A percentile compares a stretch with the other conserved stretches of the same genome.
Conservation (phyloP, 2,888 invertebrate genomes). For the Sipha maydis region DNA sequence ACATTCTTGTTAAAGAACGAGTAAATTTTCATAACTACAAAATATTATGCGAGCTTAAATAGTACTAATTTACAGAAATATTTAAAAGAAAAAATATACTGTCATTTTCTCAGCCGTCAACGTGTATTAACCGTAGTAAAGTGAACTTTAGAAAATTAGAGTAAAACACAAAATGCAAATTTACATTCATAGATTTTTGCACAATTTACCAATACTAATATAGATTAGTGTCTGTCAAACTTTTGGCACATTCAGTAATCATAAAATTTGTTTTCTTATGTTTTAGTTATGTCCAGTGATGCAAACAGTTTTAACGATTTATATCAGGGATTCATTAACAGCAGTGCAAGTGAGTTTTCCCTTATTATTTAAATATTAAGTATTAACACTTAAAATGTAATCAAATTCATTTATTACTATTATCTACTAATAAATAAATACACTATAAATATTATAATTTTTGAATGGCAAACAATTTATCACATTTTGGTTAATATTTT, state of each 20-base stretch:
- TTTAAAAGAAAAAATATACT: not conserved
- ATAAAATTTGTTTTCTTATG: constrained; percentile 66
- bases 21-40: not conserved
- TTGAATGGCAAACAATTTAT: not conserved
- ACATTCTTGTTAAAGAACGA: not conserved
- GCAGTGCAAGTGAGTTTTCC: constrained; percentile 72
- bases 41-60: not conserved
- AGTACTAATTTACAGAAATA: not conserved
- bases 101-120: not conserved
- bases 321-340: constrained; percentile 74
- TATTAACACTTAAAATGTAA: not conserved
- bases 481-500: not conserved
- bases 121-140: not conserved
- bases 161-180: not conserved
- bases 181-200: not conserved
- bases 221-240: not conserved
- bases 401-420: too few species aligned
- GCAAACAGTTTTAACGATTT: constrained; percentile 73
- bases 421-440: not conserved
- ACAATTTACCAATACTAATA: not conserved
- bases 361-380: not conserved
- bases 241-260: not conserved
- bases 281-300: constrained; percentile 72
- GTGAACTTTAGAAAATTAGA: not conserved
- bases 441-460: not conserved